Conservation (phyloP, 1,140 invertebrate species). For the Sinella curviseta region DNA sequence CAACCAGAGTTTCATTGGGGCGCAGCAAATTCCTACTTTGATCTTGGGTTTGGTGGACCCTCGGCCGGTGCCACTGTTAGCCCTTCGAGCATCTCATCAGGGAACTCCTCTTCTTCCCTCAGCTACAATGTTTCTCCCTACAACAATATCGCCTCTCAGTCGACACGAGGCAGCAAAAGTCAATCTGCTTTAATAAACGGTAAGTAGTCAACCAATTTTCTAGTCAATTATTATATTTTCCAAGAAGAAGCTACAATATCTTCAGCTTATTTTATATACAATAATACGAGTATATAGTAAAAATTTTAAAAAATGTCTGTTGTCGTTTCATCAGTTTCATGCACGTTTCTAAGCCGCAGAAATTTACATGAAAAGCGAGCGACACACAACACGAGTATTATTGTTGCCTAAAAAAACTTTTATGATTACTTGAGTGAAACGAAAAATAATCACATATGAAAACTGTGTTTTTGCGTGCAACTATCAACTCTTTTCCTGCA, state of each 20-base stretch:
- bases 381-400: too few relatives aligned
- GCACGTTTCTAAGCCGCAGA: background rate
- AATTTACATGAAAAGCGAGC: too few relatives aligned
- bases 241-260: too few relatives aligned
- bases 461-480: constrained; percentile 2
- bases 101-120: constrained; percentile 18
- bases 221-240: background rate
- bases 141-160: constrained; percentile 34
- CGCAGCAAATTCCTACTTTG: constrained; percentile 12
- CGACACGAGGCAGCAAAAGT: constrained; percentile 27
- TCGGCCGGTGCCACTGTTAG: constrained; percentile 19
- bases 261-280: too few relatives aligned
- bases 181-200: constrained; percentile 35
- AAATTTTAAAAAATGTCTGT: too few relatives aligned
- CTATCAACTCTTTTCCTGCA: too few relatives aligned
- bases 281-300: too few relatives aligned
- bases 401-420: too few relatives aligned
- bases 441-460: constrained; percentile 7
- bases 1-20: constrained; percentile 33
- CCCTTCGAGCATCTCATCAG: constrained; percentile 29
- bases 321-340: background rate
- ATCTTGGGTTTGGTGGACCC: constrained; percentile 16
- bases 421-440: too few relatives aligned
- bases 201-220: constrained; percentile 25
- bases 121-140: constrained; percentile 24